Evolutionary conservation across 2,888 invertebrate genomes (phyloP), one percentile per base, ranked within the genome.

Genomic region (Ephialtes manifestator): DNA sequence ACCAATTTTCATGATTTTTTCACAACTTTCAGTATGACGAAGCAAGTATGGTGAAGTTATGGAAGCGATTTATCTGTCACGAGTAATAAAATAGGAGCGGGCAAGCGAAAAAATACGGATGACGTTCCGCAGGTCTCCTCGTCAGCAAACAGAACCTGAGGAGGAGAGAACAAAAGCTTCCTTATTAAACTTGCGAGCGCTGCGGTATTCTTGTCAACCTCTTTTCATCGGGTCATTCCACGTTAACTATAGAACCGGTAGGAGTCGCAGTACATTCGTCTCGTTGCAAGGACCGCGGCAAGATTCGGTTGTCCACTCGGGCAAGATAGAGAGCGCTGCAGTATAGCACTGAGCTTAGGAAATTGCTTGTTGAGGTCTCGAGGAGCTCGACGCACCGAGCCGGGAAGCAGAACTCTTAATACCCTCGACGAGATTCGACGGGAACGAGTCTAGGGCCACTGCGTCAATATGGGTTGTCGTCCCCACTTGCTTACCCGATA

Each of bases 351-450:
- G 85, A 82, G 87, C 85, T 87, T 87, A 87, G 88, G 87, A 90
- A 87, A 90, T 89, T 87, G 88, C 88, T 86, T 84, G 87, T 87
- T 82, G 86, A 87, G 86, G 79, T 87, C 81, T 85, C 85, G 83
- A 85, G 63, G 48, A 70, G 83, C 81, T 65, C 71, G 74, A 58
- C 60, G 74, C 74, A 83, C 79, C 63, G 48, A 60, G 60, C 67
- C 83, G 60, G 46, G 55, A 65, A 63, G 72, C 67, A 67, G 31
- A 55, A 55, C 46, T 74, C 51, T 18, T 51, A 80, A 80, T 74
- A 58, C 28, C 28, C 74, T 46, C 46, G 60, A 74, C 74, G 74
- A 74, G n/a, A 58, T 31, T 46, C 74, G 74, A 53, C 35, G 71
- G 18, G 60, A 35, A 63, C 53, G 53, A 55, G 39, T 55, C 35